Evolutionary conservation across 2,113 vertebrate species (phyloP), one percentile per base, ranked within the genome.

Genomic region (Romanogobio albipinnatus): DNA sequence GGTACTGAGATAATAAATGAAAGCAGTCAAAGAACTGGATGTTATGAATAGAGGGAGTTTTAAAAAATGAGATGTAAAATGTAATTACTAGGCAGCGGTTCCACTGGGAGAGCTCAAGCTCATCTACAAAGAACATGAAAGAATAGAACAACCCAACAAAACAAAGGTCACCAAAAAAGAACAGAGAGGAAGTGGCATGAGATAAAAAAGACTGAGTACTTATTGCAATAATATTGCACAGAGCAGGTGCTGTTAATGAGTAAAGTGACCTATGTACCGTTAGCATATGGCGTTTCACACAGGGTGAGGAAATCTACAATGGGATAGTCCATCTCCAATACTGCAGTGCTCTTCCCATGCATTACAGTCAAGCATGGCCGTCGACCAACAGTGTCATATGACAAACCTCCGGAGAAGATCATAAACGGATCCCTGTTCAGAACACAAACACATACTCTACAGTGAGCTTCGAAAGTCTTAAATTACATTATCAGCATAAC

Each of bases 271-370:
- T 39, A 39, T 39, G n/a, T 87, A 99, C 98, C 98, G 51, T 97
- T 99, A 85, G 98, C 92, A 91, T 99, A 99, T 1, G 98, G 98
- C 26, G 98, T 99, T 95, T 99, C 98, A 94, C 98, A 99, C 5
- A 99, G 95, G 0, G 98, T 99, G 91, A 99, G 95, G 90, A 99
- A 99, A 92, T 99, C 98, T 90, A 99, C 98, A 87, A 99, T 99
- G 5, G 97, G 97, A 90, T 99, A 99, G 94, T 99, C 98, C 98
- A 99, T 99, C 95, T 99, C 98, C 89, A 99, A 93, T 78, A 99
- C 98, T 62, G 98, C 98, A 9, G 97, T 98, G 88, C 96, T 99
- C 90, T 99, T 99, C 64, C 98, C 98, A 39, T 99, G 98, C 98
- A 99, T 99, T 81, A 99, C 97, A 15, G 98, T 99, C 92, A 99